phyloP scores from a whole-genome alignment of 2,888 invertebrate genomes.

The Caenorhabditis angaria region DNA sequence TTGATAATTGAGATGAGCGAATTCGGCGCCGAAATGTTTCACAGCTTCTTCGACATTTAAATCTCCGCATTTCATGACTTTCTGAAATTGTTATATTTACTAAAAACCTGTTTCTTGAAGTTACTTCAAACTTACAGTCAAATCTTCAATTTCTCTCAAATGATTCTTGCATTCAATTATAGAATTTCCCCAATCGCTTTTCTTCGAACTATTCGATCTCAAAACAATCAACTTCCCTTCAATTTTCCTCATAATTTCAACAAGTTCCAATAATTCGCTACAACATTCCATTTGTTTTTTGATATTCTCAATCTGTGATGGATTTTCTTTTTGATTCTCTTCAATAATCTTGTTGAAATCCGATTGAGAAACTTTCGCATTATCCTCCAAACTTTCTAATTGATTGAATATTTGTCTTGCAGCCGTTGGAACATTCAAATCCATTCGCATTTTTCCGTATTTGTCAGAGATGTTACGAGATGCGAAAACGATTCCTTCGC shows the following conservation, averaged over 20 bases:
- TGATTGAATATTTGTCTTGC: conserved; percentile 30
- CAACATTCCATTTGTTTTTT: not conserved
- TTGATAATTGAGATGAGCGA: conserved; percentile 24
- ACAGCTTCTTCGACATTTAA: conserved; percentile 30
- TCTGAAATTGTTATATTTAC: conserved; percentile 4
- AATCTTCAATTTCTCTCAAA: conserved; percentile 11
- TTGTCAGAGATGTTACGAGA: conserved; percentile 33
- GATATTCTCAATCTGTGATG: not conserved
- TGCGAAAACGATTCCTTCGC: conserved; percentile 29
- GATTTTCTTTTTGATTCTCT: conserved; percentile 31
- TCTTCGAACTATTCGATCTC: conserved; percentile 20
- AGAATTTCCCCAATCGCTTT: conserved; percentile 33
- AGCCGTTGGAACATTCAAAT: conserved; percentile 20
- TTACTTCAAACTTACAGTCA: not conserved
- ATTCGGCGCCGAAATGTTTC: conserved; percentile 36
- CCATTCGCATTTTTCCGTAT: conserved; percentile 31
- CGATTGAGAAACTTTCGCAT: conserved; percentile 15
- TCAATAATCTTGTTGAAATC: conserved; percentile 19
- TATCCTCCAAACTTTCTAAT: conserved; percentile 27
- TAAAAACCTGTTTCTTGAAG: not conserved
- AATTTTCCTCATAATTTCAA: conserved; percentile 24
- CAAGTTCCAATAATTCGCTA: not conserved
- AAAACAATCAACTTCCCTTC: conserved; percentile 35
- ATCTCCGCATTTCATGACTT: conserved; percentile 27
- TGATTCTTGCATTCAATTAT: conserved; percentile 35